Evolutionary conservation across 2,888 invertebrate genomes (phyloP), one percentile per base, ranked within the genome.

Genomic region (Amphipyra tragopoginis): DNA sequence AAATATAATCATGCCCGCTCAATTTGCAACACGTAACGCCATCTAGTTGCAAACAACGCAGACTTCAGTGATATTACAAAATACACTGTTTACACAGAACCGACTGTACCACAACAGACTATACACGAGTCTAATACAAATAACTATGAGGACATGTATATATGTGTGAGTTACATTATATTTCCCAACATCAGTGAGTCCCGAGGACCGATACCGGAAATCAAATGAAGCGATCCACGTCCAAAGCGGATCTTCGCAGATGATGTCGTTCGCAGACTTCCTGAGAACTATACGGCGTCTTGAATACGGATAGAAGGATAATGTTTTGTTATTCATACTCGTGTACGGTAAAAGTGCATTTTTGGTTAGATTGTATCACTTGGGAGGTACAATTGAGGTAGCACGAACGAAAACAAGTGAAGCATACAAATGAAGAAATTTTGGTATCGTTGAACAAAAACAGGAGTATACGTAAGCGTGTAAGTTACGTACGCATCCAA

Each of bases 191-290:
- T 65, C 65, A 70, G 49, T 11, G 71, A 54, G 70, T 61, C 53
- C 50, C 51, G 49, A 68, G 69, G 74, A 77, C 68, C 68, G 82
- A 75, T 73, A 21, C 65, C 83, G 90, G 90, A 89, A 90, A 90
- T 90, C 87, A 88, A 88, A 89, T 88, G 86, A 87, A 80, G 66
- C 77, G 83, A 83, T 84, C 81, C 82, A 74, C 78, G 84, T 82
- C 81, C 84, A 81, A 72, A 77, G 79, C 86, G 89, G 89, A 89
- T 78, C 86, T 80, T 80, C 75, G 75, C 62, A 84, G 87, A 86
- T 88, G 89, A 87, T 83, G 89, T 86, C 87, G 78, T 84, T 84
- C 69, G 60, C 78, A 69, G 67, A 82, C 85, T 86, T 88, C 89
- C 88, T 78, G 80, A 53, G 66, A 65, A 68, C 72, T 70, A 59